These are phyloP conservation scores for Apamea monoglypha DNA, from an alignment of 2,888 invertebrate species.

Conservation along the genomic window DNA sequence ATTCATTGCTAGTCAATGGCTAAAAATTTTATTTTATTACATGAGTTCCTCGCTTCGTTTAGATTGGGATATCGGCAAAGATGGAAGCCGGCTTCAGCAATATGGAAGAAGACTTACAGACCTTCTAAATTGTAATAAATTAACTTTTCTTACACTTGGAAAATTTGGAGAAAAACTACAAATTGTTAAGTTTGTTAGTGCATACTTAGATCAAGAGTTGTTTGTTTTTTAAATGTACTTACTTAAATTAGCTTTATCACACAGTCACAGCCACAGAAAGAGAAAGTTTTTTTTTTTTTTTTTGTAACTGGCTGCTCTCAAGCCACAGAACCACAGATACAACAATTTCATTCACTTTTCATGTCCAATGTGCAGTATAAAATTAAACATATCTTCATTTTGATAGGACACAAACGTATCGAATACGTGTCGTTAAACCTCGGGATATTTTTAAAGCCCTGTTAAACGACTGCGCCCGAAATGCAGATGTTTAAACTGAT, in stretches of 20 bases:
- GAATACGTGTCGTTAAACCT: constrained; percentile 20
- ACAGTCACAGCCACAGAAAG: too few relatives aligned
- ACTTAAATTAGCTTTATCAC: too few relatives aligned
- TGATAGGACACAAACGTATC: constrained; percentile 7
- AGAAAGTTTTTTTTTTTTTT: background rate
- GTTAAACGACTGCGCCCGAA: constrained; percentile 20
- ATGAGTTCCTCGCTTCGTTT: background rate
- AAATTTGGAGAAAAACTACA: too few relatives aligned
- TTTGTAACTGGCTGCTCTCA: too few relatives aligned
- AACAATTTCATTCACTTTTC: background rate
- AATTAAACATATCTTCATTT: background rate
- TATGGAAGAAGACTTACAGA: background rate
- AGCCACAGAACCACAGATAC: background rate
- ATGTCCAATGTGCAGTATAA: background rate
- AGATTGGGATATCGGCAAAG: background rate
- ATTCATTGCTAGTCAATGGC: background rate
- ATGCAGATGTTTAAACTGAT: constrained; percentile 43
- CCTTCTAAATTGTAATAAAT: too few relatives aligned
- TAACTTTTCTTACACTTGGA: too few relatives aligned
- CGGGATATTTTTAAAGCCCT: constrained; percentile 25
- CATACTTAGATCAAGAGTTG: too few relatives aligned
- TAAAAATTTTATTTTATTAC: background rate
- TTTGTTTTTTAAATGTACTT: too few relatives aligned
- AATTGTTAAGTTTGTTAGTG: too few relatives aligned
- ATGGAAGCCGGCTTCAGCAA: background rate